phyloP scores from a whole-genome alignment of 2,113 vertebrate genomes.

The Oxygymnocypris stewartii region DNA sequence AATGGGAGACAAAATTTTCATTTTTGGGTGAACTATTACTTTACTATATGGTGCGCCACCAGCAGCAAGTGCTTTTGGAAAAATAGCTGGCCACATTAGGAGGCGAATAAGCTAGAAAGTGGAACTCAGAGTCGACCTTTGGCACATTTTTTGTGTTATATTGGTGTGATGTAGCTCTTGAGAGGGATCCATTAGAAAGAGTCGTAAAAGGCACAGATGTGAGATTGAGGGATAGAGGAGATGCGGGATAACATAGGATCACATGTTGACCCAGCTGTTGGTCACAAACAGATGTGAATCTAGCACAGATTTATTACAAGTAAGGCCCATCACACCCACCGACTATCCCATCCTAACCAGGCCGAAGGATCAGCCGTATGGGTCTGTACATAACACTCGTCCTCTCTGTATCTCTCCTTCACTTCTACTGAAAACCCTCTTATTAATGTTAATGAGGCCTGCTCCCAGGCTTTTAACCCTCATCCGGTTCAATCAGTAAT shows the following conservation, averaged over 20 bases:
- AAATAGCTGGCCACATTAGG: neutral
- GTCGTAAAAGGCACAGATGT: constrained; percentile 12
- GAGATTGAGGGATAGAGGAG: constrained; percentile 13
- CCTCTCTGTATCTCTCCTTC: neutral
- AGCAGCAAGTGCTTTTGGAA: constrained; percentile 17
- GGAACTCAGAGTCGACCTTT: constrained; percentile 1
- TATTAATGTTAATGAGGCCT: constrained; percentile 32
- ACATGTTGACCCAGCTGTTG: constrained; percentile 30
- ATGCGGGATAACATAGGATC: constrained; percentile 39
- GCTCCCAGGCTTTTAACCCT: constrained; percentile 17
- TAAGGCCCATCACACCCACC: constrained; percentile 6
- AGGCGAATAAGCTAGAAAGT: neutral
- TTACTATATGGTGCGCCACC: neutral
- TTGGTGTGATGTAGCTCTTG: constrained; percentile 3
- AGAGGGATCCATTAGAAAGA: constrained; percentile 14
- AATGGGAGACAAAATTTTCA: neutral
- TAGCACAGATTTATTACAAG: constrained; percentile 34
- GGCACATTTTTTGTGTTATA: constrained; percentile 17
- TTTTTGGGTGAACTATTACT: neutral
- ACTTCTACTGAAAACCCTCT: constrained; percentile 18
- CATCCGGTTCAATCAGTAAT: constrained; percentile 23
- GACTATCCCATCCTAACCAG: constrained; percentile 32
- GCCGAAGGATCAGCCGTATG: neutral
- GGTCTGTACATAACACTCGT: neutral
- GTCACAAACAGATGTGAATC: constrained; percentile 15